Conservation (phyloP, 2,888 invertebrate species). For the Bimastos eiseni region DNA sequence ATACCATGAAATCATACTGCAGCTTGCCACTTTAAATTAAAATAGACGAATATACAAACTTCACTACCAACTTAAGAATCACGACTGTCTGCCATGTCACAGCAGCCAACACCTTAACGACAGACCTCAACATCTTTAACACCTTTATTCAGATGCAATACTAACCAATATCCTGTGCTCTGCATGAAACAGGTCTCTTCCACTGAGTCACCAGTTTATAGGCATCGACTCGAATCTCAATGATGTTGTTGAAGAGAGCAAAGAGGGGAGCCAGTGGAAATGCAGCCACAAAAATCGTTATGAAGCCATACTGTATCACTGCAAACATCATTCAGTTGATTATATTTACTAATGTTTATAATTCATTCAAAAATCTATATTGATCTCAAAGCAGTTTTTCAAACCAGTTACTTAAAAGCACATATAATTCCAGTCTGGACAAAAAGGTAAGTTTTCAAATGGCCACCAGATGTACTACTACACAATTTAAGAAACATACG, state of each 20-base stretch:
- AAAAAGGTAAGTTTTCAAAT: too few relatives aligned
- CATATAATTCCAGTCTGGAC: too few relatives aligned
- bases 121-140: background rate
- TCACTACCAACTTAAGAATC: background rate
- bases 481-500: too few relatives aligned
- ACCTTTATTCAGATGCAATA: background rate
- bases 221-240: slow-evolving; percentile 94
- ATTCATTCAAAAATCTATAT: background rate
- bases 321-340: slow-evolving; percentile 36
- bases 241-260: slow-evolving; percentile 89
- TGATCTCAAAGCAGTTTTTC: too few relatives aligned
- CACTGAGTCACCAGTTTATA: slow-evolving; percentile 85
- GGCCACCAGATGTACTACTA: too few relatives aligned
- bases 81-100: background rate
- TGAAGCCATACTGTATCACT: slow-evolving; percentile 90
- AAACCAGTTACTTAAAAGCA: too few relatives aligned
- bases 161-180: slow-evolving; percentile 80
- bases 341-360: background rate
- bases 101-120: background rate
- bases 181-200: slow-evolving; percentile 82
- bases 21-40: too few relatives aligned
- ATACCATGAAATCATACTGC: too few relatives aligned
- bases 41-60: too few relatives aligned
- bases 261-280: slow-evolving; percentile 95
- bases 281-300: slow-evolving; percentile 94